Conservation (phyloP, 2,888 invertebrate species). For the Acleris emargana region DNA sequence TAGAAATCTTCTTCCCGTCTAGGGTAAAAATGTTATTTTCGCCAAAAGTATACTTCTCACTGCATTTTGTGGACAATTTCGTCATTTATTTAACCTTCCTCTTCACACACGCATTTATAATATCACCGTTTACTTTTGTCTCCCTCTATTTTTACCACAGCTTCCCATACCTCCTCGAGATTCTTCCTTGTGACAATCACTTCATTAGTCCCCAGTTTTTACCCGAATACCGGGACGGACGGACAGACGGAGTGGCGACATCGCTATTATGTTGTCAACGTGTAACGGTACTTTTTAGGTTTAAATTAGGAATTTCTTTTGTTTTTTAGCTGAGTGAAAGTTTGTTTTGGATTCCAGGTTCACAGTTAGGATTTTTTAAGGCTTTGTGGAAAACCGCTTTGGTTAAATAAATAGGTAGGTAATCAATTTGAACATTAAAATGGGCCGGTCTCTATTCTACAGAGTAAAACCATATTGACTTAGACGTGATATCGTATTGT, state of each 20-base stretch:
- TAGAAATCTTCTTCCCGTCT: no score
- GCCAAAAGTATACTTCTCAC: no score
- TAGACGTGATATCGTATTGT: no score
- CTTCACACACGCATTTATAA: no score
- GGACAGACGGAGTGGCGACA: slow-evolving; percentile 40
- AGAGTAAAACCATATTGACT: no score
- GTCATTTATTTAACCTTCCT: no score
- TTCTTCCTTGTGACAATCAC: slow-evolving; percentile 54
- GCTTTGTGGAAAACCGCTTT: slow-evolving; percentile 18
- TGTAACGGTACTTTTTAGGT: slow-evolving; percentile 46
- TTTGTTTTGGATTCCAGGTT: slow-evolving; percentile 8
- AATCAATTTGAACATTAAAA: no score
- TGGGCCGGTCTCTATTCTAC: no score
- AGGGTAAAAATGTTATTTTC: no score
- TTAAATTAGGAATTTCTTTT: slow-evolving; percentile 34
- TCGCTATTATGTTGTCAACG: slow-evolving; percentile 57
- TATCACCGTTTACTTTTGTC: no score
- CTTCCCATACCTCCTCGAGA: slow-evolving; percentile 24
- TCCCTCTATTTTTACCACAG: background rate
- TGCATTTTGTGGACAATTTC: no score
- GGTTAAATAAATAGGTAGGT: background rate
- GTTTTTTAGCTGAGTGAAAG: slow-evolving; percentile 10
- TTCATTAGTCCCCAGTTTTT: slow-evolving; percentile 56
- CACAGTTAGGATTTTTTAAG: slow-evolving; percentile 11
- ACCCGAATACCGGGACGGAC: slow-evolving; percentile 42